Conservation (phyloP, 2,797 vertebrate genomes). For the Hylomyscus alleni region DNA sequence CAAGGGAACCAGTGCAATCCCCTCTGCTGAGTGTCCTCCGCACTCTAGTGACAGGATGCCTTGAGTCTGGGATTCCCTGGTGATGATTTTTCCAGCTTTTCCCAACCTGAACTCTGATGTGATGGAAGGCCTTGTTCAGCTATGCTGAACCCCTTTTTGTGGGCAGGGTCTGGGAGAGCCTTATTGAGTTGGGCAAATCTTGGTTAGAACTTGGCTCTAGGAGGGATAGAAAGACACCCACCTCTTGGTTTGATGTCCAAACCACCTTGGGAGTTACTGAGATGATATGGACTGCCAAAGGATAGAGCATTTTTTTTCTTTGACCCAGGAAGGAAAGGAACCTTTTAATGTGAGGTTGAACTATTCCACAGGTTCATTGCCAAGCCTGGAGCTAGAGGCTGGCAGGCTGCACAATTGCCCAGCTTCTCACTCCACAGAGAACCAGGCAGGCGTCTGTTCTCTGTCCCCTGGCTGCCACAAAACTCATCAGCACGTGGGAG, state of each 20-base stretch:
- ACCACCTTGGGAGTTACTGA: neutral
- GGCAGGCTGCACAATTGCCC: neutral
- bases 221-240: neutral
- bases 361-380: neutral
- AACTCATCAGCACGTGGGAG: neutral
- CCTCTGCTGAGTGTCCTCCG: slow-evolving; percentile 80
- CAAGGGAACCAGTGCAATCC: neutral
- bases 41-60: slow-evolving; percentile 72
- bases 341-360: neutral
- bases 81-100: slow-evolving; percentile 80
- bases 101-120: neutral
- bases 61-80: slow-evolving; percentile 63
- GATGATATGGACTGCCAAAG: neutral
- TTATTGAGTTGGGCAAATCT: slow-evolving; percentile 48
- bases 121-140: slow-evolving; percentile 22
- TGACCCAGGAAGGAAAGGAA: slow-evolving; percentile 35
- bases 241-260: neutral
- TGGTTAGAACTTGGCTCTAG: slow-evolving; percentile 46
- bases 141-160: neutral
- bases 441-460: neutral
- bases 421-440: accelerated
- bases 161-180: slow-evolving; percentile 51
- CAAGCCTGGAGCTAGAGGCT: neutral
- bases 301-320: slow-evolving; percentile 59
- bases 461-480: slow-evolving; percentile 11